phyloP scores from a whole-genome alignment of 2,888 invertebrate genomes.

The Drosophila neotestacea region DNA sequence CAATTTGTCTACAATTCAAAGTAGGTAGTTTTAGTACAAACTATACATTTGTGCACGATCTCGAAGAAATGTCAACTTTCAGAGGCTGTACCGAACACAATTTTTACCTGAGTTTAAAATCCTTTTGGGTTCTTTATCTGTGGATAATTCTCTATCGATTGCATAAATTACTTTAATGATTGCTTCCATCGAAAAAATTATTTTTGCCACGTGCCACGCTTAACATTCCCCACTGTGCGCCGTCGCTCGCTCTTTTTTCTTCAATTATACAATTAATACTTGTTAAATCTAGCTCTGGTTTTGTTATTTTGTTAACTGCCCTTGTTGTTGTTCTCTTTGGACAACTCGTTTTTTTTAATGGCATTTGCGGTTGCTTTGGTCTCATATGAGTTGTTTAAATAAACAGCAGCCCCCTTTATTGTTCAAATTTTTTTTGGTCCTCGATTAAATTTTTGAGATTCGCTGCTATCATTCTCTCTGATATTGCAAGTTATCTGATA shows the following conservation, averaged over 20 bases:
- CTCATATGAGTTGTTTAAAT: slow-evolving; percentile 37
- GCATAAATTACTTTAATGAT: too few species aligned
- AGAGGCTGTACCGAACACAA: too few species aligned
- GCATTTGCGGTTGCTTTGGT: slow-evolving; percentile 64
- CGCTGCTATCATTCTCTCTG: slow-evolving; percentile 5
- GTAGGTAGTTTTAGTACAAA: too few species aligned
- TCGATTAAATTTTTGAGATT: neutral
- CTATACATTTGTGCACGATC: too few species aligned
- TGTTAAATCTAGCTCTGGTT: slow-evolving; percentile 42
- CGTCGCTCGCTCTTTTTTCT: slow-evolving; percentile 48
- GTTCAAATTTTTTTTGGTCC: neutral
- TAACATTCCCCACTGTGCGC: neutral
- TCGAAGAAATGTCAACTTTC: too few species aligned
- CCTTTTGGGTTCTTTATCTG: too few species aligned
- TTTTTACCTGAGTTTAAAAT: too few species aligned
- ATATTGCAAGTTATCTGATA: slow-evolving; percentile 5
- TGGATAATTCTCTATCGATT: too few species aligned
- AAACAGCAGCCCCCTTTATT: slow-evolving; percentile 1
- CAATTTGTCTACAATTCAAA: too few species aligned
- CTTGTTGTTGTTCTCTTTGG: slow-evolving; percentile 37
- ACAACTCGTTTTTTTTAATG: slow-evolving; percentile 42
- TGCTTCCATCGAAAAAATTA: too few species aligned
- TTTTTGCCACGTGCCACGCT: too few species aligned
- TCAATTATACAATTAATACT: slow-evolving; percentile 72
- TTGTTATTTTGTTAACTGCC: slow-evolving; percentile 35